These are phyloP conservation scores for Cataglyphis cursor DNA, from an alignment of 2,888 invertebrate genomes.

Conservation along the genomic window DNA sequence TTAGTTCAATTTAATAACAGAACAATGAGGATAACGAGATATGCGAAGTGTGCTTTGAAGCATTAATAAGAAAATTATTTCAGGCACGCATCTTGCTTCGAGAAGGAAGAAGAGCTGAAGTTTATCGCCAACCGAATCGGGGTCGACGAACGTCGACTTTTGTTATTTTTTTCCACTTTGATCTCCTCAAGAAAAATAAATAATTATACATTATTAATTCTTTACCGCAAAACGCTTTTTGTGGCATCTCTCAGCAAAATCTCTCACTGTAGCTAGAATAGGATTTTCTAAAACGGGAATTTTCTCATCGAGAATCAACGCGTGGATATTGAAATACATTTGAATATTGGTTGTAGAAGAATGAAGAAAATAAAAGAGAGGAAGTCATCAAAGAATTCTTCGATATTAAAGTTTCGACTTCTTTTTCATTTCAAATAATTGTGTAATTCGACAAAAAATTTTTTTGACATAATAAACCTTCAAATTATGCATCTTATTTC, in stretches of 20 bases:
- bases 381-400: background rate
- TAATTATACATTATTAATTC: conserved; percentile 18
- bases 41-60: background rate
- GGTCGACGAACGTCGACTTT: conserved; percentile 58
- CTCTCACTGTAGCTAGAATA: background rate
- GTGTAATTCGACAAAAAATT: background rate
- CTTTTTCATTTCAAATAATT: background rate
- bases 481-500: background rate
- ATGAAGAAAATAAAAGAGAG: background rate
- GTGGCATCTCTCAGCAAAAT: background rate
- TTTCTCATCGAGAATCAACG: background rate
- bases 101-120: background rate
- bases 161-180: background rate
- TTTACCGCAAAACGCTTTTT: background rate
- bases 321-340: background rate
- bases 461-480: background rate
- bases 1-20: background rate
- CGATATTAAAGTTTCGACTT: background rate
- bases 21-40: background rate
- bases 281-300: background rate
- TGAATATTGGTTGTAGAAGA: background rate
- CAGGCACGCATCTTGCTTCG: background rate
- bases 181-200: background rate
- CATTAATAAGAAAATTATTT: conserved; percentile 21
- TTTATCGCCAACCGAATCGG: background rate